Base-by-base conservation (phyloP, 1,140 invertebrate genomes). In the Dreissena polymorpha region DNA sequence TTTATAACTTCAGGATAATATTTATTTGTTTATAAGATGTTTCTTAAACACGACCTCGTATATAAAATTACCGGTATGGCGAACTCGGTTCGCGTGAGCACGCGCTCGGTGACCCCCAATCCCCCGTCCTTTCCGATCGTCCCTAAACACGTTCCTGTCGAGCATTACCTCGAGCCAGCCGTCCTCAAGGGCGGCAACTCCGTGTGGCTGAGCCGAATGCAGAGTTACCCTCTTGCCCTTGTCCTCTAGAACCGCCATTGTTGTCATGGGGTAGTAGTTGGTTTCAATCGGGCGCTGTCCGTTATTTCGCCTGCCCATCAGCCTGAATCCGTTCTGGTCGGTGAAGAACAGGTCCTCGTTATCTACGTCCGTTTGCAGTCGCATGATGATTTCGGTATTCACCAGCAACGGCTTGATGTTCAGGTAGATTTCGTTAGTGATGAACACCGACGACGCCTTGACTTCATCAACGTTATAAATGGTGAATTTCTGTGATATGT, bases 61-160 rank as follows among this genome's bases (percentile, higher is more conserved):
- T 39, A 39, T 39, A 39, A 39, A 39, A n/a, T n/a, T 0, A 98
- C 89, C 0, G 98, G 90, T 14, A 99, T 89, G 94, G 96, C 96
- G 89, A 97, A 97, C 86, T 96, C 96, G 60, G 96, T 95, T 0
- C 95, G 93, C 0, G 97, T 97, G 71, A 94, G 93, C 23, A 95
- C 94, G 90, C 97, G 98, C 88, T 99, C 97, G 0, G 97, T 95
- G 0, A 98, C 94, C n/a, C 97, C 97, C 91, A 98, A 97, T n/a
- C 3, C 96, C 96, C 94, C 98, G 96, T 0, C 97, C 97, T 25
- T 97, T 93, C 0, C 96, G 95, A 88, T 98, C 97, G 88, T 98
- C 97, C 89, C 96, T 97, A 0, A 96, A 91, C 2, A 97, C 96
- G 72, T 96, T 94, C 10, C 97, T 93, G 86, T 98, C 97, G 13